A percentile compares a stretch with the other conserved stretches of the same genome.
Evolutionary conservation across 2,113 vertebrate genomes (phyloP).

Genomic region (Raja brachyura): DNA sequence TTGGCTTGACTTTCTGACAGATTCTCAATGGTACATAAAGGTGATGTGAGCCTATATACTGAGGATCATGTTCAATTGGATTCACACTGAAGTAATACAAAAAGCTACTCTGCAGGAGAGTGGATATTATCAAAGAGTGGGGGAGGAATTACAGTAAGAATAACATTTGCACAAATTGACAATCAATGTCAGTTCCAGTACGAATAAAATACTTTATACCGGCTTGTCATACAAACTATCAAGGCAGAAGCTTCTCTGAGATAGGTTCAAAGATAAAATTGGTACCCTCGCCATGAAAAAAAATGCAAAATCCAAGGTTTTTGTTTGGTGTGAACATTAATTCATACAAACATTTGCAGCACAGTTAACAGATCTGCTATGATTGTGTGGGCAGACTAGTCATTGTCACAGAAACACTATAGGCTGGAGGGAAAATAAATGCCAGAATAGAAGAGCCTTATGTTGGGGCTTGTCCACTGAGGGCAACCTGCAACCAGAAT

Average conservation of each 20-base stretch:
- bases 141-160: no score
- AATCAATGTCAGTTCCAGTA: neutral
- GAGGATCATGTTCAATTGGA: no score
- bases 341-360: neutral
- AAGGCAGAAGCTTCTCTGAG: neutral
- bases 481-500: neutral
- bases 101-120: no score
- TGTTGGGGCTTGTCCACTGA: constrained; percentile 28
- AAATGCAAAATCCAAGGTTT: neutral
- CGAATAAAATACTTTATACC: neutral
- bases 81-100: no score
- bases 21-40: no score
- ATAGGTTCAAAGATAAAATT: neutral
- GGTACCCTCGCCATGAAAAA: no score
- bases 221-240: no score
- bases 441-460: neutral
- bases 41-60: no score
- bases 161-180: neutral
- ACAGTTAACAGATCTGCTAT: neutral
- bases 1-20: no score
- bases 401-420: no score
- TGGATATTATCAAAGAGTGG: no score
- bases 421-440: neutral
- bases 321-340: neutral
- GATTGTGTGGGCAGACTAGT: neutral